A percentile compares a stretch with the other conserved stretches of the same genome.
Evolutionary conservation across 1,140 invertebrate genomes (phyloP).

Genomic region (Camponotus pennsylvanicus): DNA sequence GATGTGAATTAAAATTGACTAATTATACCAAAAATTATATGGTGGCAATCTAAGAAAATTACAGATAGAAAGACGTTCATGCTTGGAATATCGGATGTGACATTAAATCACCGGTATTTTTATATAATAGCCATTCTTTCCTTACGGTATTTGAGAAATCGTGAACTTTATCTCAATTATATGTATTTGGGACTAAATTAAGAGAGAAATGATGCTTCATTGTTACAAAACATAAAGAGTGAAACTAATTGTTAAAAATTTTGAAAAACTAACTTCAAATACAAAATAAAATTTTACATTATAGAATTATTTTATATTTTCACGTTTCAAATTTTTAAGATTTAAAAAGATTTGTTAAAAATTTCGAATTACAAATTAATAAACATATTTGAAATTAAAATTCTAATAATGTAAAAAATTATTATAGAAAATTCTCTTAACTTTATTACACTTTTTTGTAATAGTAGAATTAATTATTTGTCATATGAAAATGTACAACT

Average conservation of each 20-base stretch:
- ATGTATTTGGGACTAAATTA: not conserved
- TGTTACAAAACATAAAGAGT: not conserved
- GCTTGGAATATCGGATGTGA: not conserved
- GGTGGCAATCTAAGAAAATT: conserved; percentile 8
- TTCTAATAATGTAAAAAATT: too few species aligned
- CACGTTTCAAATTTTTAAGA: not conserved
- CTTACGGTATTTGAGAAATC: not conserved
- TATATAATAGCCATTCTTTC: conserved; percentile 6
- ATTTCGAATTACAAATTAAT: too few species aligned
- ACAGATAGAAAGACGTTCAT: not conserved
- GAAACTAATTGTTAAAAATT: not conserved
- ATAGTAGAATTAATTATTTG: not conserved
- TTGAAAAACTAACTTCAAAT: not conserved
- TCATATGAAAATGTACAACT: not conserved
- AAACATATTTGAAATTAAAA: not conserved
- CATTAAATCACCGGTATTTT: not conserved
- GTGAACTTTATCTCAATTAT: not conserved
- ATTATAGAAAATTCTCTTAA: not conserved
- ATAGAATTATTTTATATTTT: not conserved
- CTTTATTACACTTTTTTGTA: not conserved
- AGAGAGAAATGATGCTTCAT: not conserved
- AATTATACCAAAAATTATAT: not conserved
- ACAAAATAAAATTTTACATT: not conserved
- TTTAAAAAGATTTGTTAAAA: not conserved
- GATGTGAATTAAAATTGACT: conserved; percentile 25